Evolutionary conservation across 2,888 invertebrate genomes (phyloP), one percentile per base, ranked within the genome.

Genomic region (Chymomyza procnemis): DNA sequence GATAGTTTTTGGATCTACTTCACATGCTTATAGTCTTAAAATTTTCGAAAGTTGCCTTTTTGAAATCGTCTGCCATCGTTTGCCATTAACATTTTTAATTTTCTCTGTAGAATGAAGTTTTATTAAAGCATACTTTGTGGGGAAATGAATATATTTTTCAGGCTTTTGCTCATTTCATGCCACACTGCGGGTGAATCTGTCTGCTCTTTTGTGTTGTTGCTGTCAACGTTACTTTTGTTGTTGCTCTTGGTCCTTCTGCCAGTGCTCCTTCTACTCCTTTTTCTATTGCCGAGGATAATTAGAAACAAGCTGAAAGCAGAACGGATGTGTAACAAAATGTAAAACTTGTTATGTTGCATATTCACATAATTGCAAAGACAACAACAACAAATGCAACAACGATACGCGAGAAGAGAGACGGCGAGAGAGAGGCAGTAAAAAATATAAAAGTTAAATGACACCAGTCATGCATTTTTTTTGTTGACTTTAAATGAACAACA

Each of bases 291-390:
- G 34, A 12, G 34, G 12, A 21, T 56, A 56, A 56, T 56, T 56
- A 56, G 56, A 56, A 50, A 50, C 16, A 50, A 2, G 56, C 30
- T n/a, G 56, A 22, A 16, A 30, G n/a, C 30, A 26, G 21, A 56
- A 14, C 56, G 56, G 56, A 56, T 56, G 56, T 30, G 56, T 8
- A 30, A 30, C 56, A 56, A 56, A 56, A 56, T 56, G 56, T 26
- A 56, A 56, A 56, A 56, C 56, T 56, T 21, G 56, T 56, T 56
- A 56, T 56, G 56, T 16, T 56, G 14, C 56, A 56, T 26, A 56
- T 56, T n/a, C 34, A 56, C 34, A 56, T 56, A 56, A 56, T 56
- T 56, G 56, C 56, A 5, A 56, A 56, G 30, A 56, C 5, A 54
- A 12, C n/a, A 55, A 26, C 30, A 56, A 50, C 26, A 14, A 56